Evolutionary conservation across 2,113 vertebrate species (phyloP), one percentile per base, ranked within the genome.

Genomic region (Xiphophorus maculatus): DNA sequence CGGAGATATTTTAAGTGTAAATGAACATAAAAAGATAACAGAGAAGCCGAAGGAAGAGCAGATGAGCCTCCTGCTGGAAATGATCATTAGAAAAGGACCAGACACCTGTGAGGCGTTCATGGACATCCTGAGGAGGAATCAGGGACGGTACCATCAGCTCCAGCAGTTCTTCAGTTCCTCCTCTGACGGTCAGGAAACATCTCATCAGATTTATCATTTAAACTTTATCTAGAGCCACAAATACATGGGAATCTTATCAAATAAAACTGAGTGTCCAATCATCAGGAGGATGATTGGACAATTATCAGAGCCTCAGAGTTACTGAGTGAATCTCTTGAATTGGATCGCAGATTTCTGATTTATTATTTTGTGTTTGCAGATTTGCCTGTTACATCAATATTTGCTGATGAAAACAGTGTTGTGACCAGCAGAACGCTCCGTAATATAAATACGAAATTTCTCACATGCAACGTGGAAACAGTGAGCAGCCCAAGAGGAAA

Each of bases 11-110:
- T n/a, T 70, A n/a, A 10, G 3, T 3, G 0, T 12, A 19, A 76
- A 76, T 7, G 69, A 73, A 13, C 22, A 17, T 35, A 61, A 3
- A 33, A 13, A 44, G 17, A 10, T 77, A 11, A 0, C 15, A 5
- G 28, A 63, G 7, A 33, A 74, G 30, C 30, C 7, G 29, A 10
- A 33, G 25, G 40, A 1, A 5, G 28, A 8, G 10, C 22, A 77
- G 54, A 81, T 30, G 7, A 69, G 1, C 19, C 4, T 17, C 14
- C 74, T 80, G 66, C 28, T 77, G 33, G 14, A 66, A 54, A 67
- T 30, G 63, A 71, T 77, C 1, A 30, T 58, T 14, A 22, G 15
- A 7, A 84, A 77, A 11, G 63, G 63, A 81, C 33, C 5, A 37
- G 0, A 68, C 1, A 0, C 33, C 58, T 35, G 71, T 28, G 37